phyloP scores from a whole-genome alignment of 2,888 invertebrate species.

The Phyto melanocephala region DNA sequence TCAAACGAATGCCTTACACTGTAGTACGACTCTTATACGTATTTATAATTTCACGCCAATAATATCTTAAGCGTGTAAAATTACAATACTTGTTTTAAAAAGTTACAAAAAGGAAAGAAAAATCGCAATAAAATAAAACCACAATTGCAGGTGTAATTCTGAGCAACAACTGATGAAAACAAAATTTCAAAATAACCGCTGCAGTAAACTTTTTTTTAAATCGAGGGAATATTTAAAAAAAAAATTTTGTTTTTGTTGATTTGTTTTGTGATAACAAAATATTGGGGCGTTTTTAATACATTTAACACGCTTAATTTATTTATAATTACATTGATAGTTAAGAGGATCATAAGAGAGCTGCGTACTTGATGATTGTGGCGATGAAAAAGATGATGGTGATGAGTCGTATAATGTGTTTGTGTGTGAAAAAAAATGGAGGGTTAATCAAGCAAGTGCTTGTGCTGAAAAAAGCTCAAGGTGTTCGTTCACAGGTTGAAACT shows the following conservation, averaged over 20 bases:
- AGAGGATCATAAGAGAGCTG: conserved; percentile 37
- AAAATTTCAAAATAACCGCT: background rate
- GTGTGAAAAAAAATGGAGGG: conserved; percentile 43
- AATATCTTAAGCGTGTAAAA: conserved; percentile 46
- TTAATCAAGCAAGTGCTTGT: conserved; percentile 12
- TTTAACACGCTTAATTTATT: conserved; percentile 65
- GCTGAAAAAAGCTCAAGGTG: conserved; percentile 58
- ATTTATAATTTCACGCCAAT: conserved; percentile 58
- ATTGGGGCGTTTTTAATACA: conserved; percentile 57
- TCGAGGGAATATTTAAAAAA: conserved; percentile 2
- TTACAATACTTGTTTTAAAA: conserved; percentile 40
- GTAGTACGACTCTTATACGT: conserved; percentile 25
- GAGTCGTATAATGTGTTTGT: conserved; percentile 16
- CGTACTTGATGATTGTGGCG: conserved; percentile 7
- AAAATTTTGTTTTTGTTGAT: background rate
- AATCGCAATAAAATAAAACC: background rate
- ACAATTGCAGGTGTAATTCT: conserved; percentile 59
- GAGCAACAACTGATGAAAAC: conserved; percentile 5
- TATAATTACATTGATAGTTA: conserved; percentile 62
- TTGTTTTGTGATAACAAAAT: conserved; percentile 26
- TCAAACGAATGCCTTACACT: background rate
- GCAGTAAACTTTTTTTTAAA: background rate
- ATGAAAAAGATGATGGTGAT: background rate
- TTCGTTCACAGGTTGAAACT: conserved; percentile 59
- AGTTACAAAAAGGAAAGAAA: background rate